These are phyloP conservation scores for Sardina pilchardus DNA, from an alignment of 2,113 vertebrate species.

Conservation along the genomic window DNA sequence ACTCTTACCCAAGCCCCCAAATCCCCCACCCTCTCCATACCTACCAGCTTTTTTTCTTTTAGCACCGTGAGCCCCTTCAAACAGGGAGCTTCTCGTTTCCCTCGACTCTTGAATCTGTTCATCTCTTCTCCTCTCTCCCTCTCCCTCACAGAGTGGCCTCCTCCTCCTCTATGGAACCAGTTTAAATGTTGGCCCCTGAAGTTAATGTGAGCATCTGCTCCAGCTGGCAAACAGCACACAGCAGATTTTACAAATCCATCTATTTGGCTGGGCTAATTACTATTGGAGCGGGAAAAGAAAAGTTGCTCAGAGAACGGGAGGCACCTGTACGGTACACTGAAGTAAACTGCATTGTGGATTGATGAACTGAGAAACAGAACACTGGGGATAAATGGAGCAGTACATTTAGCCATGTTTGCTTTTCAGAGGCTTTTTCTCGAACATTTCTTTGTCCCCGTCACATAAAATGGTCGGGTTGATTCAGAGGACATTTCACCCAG, in stretches of 20 bases:
- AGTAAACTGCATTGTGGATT: background rate
- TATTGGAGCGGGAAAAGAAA: slow-evolving; percentile 67
- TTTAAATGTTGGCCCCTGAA: slow-evolving; percentile 57
- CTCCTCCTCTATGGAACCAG: slow-evolving; percentile 52
- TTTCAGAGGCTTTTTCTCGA: background rate
- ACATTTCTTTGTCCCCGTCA: background rate
- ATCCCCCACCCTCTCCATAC: slow-evolving; percentile 41
- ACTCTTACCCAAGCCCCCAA: slow-evolving; percentile 53
- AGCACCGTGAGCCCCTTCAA: background rate
- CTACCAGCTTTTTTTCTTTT: slow-evolving; percentile 21
- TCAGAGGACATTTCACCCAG: background rate
- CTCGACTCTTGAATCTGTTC: slow-evolving; percentile 13
- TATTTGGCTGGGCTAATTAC: slow-evolving; percentile 76
- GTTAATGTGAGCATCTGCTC: slow-evolving; percentile 77
- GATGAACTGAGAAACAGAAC: background rate
- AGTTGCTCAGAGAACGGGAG: slow-evolving; percentile 44
- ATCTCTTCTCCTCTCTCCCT: slow-evolving; percentile 47
- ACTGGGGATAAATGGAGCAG: background rate
- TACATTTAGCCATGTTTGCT: background rate
- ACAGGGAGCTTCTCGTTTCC: background rate
- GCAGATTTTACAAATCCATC: slow-evolving; percentile 71
- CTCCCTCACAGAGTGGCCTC: slow-evolving; percentile 39
- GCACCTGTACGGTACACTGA: background rate
- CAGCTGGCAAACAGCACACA: slow-evolving; percentile 70
- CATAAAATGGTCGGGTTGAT: background rate